Evolutionary conservation across 2,113 vertebrate species (phyloP).

Genomic region (Microtus ochrogaster): DNA sequence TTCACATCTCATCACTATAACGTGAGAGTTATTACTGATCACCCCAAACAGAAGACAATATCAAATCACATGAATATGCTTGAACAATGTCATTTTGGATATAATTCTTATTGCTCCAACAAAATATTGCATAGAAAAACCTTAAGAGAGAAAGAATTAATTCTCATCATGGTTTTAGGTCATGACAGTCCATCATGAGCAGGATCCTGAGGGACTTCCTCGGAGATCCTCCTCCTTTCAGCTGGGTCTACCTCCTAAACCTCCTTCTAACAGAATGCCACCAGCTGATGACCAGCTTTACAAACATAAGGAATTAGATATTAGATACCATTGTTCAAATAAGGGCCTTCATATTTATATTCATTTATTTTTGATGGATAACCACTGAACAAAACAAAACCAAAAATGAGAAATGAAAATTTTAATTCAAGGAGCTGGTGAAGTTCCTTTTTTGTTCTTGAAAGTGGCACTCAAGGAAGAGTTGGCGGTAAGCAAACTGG

Average conservation of each 20-base stretch:
- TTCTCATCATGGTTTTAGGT: neutral
- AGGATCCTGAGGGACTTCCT: too few relatives aligned
- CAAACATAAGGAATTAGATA: neutral
- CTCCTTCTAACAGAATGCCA: neutral
- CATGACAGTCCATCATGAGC: neutral
- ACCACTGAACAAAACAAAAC: neutral
- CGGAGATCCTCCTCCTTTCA: neutral
- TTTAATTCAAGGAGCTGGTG: neutral
- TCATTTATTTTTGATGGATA: neutral
- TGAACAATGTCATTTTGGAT: neutral
- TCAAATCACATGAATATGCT: neutral
- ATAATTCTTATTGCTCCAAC: neutral
- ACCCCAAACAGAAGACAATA: neutral
- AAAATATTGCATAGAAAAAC: neutral
- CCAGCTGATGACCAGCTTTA: neutral
- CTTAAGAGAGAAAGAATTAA: neutral
- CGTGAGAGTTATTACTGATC: neutral
- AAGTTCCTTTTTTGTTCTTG: slow-evolving; percentile 1
- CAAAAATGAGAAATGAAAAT: slow-evolving; percentile 3
- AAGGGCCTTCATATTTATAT: neutral
- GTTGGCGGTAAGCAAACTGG: neutral
- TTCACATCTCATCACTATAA: neutral
- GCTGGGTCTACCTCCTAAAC: neutral
- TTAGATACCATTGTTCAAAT: neutral
- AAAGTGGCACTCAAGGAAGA: neutral